Conservation (phyloP, 2,797 vertebrate species). For the Falco concolor region DNA sequence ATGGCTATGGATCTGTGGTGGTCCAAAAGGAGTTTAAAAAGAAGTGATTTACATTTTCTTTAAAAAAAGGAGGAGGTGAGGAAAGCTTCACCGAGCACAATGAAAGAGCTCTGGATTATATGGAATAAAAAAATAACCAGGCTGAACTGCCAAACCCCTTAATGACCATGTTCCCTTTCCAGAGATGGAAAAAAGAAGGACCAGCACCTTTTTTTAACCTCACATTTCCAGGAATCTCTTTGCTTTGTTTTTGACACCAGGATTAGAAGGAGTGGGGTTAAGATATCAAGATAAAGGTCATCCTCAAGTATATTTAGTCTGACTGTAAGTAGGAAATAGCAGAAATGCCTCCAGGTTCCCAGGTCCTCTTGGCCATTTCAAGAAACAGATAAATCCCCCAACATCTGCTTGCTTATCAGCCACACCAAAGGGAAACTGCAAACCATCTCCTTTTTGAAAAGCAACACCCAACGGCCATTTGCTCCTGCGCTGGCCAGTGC, state of each 20-base stretch:
- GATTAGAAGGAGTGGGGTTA: not conserved
- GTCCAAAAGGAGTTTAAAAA: slow-evolving; percentile 2
- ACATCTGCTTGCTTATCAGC: not conserved
- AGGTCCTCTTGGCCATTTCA: not conserved
- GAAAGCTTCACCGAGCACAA: slow-evolving; percentile 20
- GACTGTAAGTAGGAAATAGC: slow-evolving; percentile 12
- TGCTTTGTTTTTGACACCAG: slow-evolving; percentile 1
- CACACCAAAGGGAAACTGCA: not conserved
- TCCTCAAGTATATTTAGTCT: slow-evolving; percentile 17
- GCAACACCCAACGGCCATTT: not conserved
- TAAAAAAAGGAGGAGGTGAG: not conserved
- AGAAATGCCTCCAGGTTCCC: not conserved
- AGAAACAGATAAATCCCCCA: not conserved
- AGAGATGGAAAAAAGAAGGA: slow-evolving; percentile 18
- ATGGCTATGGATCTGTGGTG: not conserved
- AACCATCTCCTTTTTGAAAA: not conserved
- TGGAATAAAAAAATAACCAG: slow-evolving; percentile 44
- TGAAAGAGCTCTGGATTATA: slow-evolving; percentile 7
- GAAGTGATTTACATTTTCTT: slow-evolving; percentile 11
- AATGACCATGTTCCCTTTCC: slow-evolving; percentile 19
- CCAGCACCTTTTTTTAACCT: not conserved
- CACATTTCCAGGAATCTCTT: slow-evolving; percentile 20
- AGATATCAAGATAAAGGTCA: not conserved
- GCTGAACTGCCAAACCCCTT: slow-evolving; percentile 32
- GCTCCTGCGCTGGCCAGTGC: not conserved